phyloP scores from a whole-genome alignment of 2,113 vertebrate species.

The Crotophaga sulcirostris region DNA sequence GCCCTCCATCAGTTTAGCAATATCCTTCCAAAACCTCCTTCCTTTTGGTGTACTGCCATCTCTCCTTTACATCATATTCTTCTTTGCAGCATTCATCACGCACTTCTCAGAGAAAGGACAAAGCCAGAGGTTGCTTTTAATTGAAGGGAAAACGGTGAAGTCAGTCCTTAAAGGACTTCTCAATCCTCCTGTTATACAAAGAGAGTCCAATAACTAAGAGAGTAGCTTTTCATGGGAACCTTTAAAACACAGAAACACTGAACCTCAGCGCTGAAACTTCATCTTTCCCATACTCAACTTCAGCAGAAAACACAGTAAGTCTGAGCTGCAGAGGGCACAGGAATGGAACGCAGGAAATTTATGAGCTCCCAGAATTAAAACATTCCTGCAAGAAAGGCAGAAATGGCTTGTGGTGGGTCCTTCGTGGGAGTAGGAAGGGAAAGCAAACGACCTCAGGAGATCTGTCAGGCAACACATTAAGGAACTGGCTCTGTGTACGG shows the following conservation, averaged over 20 bases:
- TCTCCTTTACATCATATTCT: not conserved
- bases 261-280: not conserved
- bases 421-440: not conserved
- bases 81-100: not conserved
- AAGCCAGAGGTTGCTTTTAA: not conserved
- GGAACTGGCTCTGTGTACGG: not conserved
- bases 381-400: slow-evolving; percentile 13
- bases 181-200: not conserved
- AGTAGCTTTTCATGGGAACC: not conserved
- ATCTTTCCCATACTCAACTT: not conserved
- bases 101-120: not conserved
- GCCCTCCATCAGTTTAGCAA: not conserved
- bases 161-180: not conserved
- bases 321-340: not conserved
- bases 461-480: not conserved
- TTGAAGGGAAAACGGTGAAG: not conserved
- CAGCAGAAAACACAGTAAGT: not conserved
- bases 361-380: slow-evolving; percentile 39
- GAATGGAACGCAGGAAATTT: slow-evolving; percentile 11
- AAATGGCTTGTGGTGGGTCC: slow-evolving; percentile 20
- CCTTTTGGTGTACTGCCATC: not conserved
- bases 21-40: not conserved
- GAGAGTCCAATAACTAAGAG: not conserved
- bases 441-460: not conserved
- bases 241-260: not conserved